Evolutionary conservation across 2,797 vertebrate species (phyloP).

Genomic region (Clarias platycephalus): DNA sequence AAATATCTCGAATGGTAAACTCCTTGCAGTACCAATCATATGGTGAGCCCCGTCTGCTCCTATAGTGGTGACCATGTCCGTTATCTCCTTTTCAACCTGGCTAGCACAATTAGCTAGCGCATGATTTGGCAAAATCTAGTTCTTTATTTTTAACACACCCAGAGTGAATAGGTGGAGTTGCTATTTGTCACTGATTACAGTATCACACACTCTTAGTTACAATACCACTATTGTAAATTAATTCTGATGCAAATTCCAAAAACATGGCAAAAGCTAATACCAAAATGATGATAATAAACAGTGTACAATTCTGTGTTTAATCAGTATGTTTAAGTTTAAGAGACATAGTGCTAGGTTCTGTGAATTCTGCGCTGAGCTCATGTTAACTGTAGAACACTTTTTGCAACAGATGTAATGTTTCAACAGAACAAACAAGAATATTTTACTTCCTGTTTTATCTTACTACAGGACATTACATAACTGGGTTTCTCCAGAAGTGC

Average conservation of each 20-base stretch:
- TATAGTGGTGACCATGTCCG: too few relatives aligned
- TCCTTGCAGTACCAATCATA: too few relatives aligned
- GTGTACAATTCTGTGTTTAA: background rate
- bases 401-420: background rate
- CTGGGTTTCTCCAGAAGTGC: slow-evolving; percentile 23
- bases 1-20: too few relatives aligned
- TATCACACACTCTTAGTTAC: background rate
- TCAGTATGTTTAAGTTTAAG: background rate
- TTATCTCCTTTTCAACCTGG: too few relatives aligned
- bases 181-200: too few relatives aligned
- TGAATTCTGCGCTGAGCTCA: background rate
- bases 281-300: background rate
- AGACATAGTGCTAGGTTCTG: background rate
- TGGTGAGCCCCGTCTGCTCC: too few relatives aligned
- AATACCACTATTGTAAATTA: background rate
- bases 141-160: too few relatives aligned
- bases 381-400: background rate
- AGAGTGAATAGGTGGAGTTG: too few relatives aligned
- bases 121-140: too few relatives aligned
- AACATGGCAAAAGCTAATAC: background rate
- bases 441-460: slow-evolving; percentile 38
- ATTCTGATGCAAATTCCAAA: background rate
- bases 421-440: background rate
- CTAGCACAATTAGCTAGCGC: too few relatives aligned
- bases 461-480: slow-evolving; percentile 48